Percentiles rank a stretch among this genome's conserved stretches.
Conservation (phyloP, 2,113 vertebrate species). For the Erythrocercus mccallii region DNA sequence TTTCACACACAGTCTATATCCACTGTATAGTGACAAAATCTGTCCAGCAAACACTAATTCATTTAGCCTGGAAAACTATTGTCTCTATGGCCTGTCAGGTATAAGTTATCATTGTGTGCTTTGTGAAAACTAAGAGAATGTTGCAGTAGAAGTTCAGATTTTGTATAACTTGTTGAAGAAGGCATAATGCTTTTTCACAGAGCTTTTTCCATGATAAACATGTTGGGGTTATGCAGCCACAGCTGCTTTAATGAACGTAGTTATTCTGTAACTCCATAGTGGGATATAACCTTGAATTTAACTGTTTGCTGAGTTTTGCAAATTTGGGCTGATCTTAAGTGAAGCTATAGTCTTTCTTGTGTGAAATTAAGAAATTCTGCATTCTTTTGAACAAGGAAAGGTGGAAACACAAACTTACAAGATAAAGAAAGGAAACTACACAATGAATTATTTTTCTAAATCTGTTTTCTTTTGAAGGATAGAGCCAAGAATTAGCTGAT, state of each 20-base stretch:
- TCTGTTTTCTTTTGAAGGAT: neutral
- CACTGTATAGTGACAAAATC: slow-evolving; percentile 20
- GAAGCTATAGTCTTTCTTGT: neutral
- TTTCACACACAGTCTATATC: slow-evolving; percentile 13
- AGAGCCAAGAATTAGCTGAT: neutral
- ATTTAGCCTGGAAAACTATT: neutral
- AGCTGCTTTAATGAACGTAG: neutral
- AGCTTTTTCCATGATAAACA: neutral
- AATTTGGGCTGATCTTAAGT: neutral
- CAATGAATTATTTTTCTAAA: neutral
- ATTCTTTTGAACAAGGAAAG: neutral
- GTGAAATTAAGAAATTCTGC: neutral
- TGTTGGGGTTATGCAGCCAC: neutral
- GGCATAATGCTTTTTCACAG: neutral
- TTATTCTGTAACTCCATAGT: neutral
- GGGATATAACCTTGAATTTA: neutral
- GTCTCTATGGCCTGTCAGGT: neutral
- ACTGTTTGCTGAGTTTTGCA: neutral
- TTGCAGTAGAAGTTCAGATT: neutral
- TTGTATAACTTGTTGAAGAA: neutral
- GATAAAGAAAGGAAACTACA: neutral
- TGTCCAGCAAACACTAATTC: neutral
- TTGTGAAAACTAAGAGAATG: neutral
- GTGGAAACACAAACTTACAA: neutral
- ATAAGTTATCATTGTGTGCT: neutral